Percentiles rank a stretch among this genome's conserved stretches.
phyloP scores from a whole-genome alignment of 2,888 invertebrate genomes.

The Chorisops tibialis region DNA sequence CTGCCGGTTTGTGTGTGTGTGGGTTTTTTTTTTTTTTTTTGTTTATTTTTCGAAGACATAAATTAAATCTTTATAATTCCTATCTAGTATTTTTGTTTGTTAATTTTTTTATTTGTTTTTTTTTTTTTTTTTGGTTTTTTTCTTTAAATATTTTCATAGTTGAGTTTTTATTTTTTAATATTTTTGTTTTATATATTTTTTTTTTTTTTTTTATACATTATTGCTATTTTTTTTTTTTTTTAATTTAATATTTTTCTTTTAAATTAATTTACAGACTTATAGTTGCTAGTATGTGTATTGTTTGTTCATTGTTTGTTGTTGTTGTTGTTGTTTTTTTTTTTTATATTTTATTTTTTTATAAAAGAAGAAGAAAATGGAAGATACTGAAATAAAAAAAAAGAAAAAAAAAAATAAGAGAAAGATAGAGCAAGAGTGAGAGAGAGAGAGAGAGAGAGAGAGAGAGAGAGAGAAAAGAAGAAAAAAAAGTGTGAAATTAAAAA shows the following conservation, averaged over 20 bases:
- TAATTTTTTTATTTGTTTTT: no score
- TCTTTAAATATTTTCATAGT: background rate
- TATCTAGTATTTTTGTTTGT: no score
- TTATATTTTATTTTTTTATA: background rate
- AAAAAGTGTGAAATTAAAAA: constrained; percentile 4
- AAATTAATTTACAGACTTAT: background rate
- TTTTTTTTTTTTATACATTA: constrained; percentile 1
- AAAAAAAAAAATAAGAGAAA: no score
- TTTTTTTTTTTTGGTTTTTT: background rate
- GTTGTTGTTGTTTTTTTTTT: background rate
- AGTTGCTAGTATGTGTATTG: background rate
- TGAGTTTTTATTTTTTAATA: background rate
- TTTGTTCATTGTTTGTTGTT: no score
- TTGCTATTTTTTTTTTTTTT: background rate
- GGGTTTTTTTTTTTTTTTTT: no score
- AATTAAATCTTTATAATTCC: no score
- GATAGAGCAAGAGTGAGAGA: no score
- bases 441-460: background rate
- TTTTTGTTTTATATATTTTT: background rate
- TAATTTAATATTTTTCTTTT: background rate
- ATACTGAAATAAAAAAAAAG: no score
- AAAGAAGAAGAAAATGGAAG: no score
- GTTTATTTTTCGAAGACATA: no score
- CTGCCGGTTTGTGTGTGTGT: no score
- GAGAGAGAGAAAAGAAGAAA: background rate